Evolutionary conservation across 2,797 vertebrate genomes (phyloP).

Genomic region (Sebastes wilsoni): DNA sequence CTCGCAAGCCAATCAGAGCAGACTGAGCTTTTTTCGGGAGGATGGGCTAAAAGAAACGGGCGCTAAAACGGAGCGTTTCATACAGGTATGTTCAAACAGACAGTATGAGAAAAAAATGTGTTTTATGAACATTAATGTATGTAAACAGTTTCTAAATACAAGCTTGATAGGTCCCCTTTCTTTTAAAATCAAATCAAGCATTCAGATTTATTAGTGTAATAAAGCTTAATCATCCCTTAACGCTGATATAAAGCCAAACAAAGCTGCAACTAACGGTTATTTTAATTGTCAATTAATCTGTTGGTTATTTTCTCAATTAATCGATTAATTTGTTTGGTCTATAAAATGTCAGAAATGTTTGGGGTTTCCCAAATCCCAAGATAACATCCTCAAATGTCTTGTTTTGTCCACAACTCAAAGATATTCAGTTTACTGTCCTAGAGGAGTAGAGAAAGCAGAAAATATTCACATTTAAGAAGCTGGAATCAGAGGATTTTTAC

Average conservation of each 20-base stretch:
- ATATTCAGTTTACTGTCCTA: too few species aligned
- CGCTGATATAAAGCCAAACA: background rate
- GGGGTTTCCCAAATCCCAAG: too few species aligned
- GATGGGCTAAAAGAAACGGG: rapidly evolving
- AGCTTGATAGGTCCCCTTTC: rapidly evolving
- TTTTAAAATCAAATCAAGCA: background rate
- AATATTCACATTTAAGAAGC: too few species aligned
- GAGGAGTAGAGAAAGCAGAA: too few species aligned
- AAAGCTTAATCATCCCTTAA: background rate
- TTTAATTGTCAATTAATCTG: background rate
- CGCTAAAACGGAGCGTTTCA: background rate
- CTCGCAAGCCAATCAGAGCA: background rate
- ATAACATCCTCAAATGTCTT: too few species aligned
- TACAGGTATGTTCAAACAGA: background rate
- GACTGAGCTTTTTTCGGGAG: rapidly evolving
- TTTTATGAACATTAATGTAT: background rate
- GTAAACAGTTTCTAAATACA: background rate
- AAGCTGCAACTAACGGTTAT: background rate
- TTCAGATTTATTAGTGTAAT: background rate
- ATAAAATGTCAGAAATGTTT: too few species aligned
- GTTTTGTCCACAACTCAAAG: too few species aligned
- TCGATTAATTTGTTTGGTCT: too few species aligned
- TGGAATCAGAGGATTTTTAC: too few species aligned
- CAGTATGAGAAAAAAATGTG: background rate
- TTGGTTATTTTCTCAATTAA: background rate